Conservation (phyloP, 92 coral and sea anemone genomes). For the Paramuricea clavata region DNA sequence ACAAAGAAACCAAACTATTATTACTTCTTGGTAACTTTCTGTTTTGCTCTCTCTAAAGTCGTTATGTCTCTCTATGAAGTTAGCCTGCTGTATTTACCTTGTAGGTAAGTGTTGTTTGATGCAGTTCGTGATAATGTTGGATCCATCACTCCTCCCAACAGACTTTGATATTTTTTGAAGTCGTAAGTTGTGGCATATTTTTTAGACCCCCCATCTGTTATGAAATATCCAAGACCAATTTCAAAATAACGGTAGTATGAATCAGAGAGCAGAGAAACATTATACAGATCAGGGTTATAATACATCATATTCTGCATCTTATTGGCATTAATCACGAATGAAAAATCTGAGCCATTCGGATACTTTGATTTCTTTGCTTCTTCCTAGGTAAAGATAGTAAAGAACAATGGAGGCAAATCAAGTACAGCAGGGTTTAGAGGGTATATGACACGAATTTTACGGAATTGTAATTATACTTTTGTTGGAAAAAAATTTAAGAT, state of each 20-base stretch:
- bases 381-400: too few species aligned
- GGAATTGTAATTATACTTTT: too few species aligned
- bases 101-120: slow-evolving; percentile 55
- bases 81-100: slow-evolving; percentile 22
- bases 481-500: too few species aligned
- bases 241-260: slow-evolving; percentile 89
- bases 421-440: too few species aligned
- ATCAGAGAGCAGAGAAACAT: slow-evolving; percentile 73
- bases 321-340: slow-evolving; percentile 70
- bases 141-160: slow-evolving; percentile 82
- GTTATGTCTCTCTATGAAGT: too few species aligned
- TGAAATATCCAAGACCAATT: slow-evolving; percentile 83
- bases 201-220: slow-evolving; percentile 68
- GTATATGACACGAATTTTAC: too few species aligned
- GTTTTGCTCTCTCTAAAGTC: too few species aligned
- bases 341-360: slow-evolving; percentile 81
- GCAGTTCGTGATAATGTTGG: slow-evolving; percentile 53
- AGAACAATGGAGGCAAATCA: too few species aligned
- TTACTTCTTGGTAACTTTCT: too few species aligned
- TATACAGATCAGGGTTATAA: slow-evolving; percentile 71
- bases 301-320: slow-evolving; percentile 78
- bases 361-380: slow-evolving; percentile 77
- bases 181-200: slow-evolving; percentile 65
- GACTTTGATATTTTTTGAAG: slow-evolving; percentile 63
- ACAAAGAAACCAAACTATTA: background rate